These are phyloP conservation scores for Tangara arthus DNA, from an alignment of 2,797 vertebrate genomes.

Conservation along the genomic window DNA sequence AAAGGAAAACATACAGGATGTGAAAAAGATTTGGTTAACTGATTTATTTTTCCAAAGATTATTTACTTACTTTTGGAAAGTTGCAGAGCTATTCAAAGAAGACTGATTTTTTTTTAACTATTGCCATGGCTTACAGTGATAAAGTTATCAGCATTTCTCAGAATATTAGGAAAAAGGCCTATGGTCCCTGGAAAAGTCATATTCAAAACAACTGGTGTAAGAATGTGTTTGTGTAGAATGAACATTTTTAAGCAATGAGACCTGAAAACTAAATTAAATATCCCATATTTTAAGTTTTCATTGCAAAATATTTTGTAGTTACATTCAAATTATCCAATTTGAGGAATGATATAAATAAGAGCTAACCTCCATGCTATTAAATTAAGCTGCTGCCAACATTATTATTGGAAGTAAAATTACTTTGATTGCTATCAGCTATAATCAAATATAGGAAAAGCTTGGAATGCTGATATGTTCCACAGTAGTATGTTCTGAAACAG, in stretches of 20 bases:
- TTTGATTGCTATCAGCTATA: slow-evolving; percentile 81
- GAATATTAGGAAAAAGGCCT: neutral
- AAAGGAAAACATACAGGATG: neutral
- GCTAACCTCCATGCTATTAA: slow-evolving; percentile 24
- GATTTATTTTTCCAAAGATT: neutral
- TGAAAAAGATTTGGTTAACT: neutral
- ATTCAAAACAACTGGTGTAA: slow-evolving; percentile 8
- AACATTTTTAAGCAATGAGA: neutral
- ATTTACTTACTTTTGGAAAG: neutral
- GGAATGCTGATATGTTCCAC: slow-evolving; percentile 64
- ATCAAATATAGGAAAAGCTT: slow-evolving; percentile 80
- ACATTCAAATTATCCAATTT: neutral
- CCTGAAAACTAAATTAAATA: slow-evolving; percentile 20
- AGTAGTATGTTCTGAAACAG: slow-evolving; percentile 33
- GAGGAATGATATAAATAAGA: slow-evolving; percentile 21
- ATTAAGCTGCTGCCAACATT: slow-evolving; percentile 52
- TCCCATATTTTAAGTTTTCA: slow-evolving; percentile 10
- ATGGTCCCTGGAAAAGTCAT: neutral
- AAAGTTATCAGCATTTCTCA: slow-evolving; percentile 5
- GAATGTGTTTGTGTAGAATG: neutral
- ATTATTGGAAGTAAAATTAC: slow-evolving; percentile 80
- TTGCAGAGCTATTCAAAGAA: neutral
- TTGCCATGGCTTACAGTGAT: neutral
- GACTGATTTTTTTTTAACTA: neutral
- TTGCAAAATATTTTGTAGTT: neutral